Evolutionary conservation across 2,797 vertebrate species (phyloP).

Genomic region (Poeciliopsis gracilis): DNA sequence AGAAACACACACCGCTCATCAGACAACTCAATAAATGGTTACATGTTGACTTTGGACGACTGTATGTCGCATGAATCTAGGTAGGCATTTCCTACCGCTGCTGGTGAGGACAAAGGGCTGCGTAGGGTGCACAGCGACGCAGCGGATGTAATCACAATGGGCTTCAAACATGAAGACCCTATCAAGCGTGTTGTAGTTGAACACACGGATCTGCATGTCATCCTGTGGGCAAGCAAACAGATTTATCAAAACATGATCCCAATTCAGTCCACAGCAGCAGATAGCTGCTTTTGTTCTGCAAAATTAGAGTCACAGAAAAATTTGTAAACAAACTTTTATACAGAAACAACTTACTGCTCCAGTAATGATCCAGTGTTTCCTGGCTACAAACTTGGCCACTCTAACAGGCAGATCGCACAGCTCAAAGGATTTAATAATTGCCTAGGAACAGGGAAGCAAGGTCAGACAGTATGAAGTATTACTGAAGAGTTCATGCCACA

Average conservation of each 20-base stretch:
- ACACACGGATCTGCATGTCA: slow-evolving; percentile 98
- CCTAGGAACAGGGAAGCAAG: slow-evolving; percentile 76
- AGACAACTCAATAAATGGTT: slow-evolving; percentile 20
- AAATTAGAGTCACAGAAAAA: neutral
- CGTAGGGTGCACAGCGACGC: slow-evolving; percentile 96
- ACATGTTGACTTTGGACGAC: neutral
- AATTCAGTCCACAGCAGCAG: neutral
- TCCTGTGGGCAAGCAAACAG: slow-evolving; percentile 77
- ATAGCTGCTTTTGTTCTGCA: neutral
- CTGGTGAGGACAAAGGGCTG: slow-evolving; percentile 98
- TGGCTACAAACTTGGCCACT: slow-evolving; percentile 96
- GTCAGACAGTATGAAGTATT: neutral
- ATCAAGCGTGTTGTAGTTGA: slow-evolving; percentile 98
- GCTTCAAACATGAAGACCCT: slow-evolving; percentile 98
- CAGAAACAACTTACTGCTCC: slow-evolving; percentile 88
- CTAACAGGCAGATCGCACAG: slow-evolving; percentile 96
- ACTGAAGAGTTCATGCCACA: neutral
- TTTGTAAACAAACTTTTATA: neutral
- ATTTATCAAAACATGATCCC: neutral
- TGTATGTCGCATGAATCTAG: neutral
- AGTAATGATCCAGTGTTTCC: slow-evolving; percentile 98
- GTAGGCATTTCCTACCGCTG: slow-evolving; percentile 84
- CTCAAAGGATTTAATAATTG: slow-evolving; percentile 97
- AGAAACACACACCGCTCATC: slow-evolving; percentile 31
- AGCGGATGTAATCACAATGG: slow-evolving; percentile 97